Percentiles rank a stretch among this genome's conserved stretches.
Evolutionary conservation across 2,797 vertebrate species (phyloP).

Genomic region (Tinamus major): DNA sequence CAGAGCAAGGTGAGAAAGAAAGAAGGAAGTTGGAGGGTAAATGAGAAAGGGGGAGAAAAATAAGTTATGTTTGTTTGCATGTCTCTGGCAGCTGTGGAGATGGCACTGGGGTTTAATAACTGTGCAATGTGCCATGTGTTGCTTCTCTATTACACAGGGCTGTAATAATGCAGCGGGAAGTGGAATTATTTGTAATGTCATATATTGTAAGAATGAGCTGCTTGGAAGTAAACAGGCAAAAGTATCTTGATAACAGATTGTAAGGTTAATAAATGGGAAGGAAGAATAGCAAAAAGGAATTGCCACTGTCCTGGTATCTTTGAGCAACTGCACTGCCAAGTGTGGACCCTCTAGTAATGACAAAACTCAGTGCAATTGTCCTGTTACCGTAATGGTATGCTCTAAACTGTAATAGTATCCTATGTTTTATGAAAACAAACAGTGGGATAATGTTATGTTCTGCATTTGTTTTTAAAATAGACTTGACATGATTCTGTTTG

Average conservation of each 20-base stretch:
- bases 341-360: background rate
- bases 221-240: constrained; percentile 23
- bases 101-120: constrained; percentile 49
- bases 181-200: constrained; percentile 24
- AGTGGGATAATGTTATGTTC: background rate
- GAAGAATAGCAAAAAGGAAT: background rate
- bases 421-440: background rate
- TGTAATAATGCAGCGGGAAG: background rate
- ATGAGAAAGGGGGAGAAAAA: background rate
- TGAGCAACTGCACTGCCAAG: background rate
- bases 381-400: constrained; percentile 41
- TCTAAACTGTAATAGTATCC: constrained; percentile 3
- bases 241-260: background rate
- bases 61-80: constrained; percentile 35
- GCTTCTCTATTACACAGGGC: background rate
- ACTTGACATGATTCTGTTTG: constrained; percentile 30
- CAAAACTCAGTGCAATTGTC: background rate
- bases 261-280: background rate
- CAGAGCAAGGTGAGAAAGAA: background rate
- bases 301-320: background rate
- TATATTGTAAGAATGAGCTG: constrained; percentile 20
- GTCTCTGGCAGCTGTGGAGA: constrained; percentile 25
- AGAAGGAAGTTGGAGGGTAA: background rate
- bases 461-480: constrained; percentile 34
- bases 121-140: background rate